A percentile compares a stretch with the other conserved stretches of the same genome.
phyloP scores from a whole-genome alignment of 2,113 vertebrate species.

The Pavo muticus region DNA sequence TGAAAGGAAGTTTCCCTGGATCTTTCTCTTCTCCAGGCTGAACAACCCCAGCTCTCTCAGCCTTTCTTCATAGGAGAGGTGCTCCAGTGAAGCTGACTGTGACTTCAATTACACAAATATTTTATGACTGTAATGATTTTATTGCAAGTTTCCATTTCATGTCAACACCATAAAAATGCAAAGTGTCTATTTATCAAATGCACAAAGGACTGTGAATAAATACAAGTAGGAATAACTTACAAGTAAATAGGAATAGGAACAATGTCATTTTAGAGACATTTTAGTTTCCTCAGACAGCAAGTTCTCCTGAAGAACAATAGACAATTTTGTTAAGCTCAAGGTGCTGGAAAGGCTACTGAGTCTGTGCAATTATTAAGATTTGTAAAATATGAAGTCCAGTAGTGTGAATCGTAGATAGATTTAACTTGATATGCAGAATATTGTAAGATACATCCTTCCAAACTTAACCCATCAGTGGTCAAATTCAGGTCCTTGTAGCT shows the following conservation, averaged over 20 bases:
- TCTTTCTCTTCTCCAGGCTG: no score
- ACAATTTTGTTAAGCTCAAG: not conserved
- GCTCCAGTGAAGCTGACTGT: not conserved
- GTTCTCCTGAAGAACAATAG: not conserved
- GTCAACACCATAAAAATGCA: not conserved
- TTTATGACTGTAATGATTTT: not conserved
- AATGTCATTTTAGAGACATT: not conserved
- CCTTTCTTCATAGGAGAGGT: no score
- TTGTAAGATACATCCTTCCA: not conserved
- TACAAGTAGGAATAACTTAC: not conserved
- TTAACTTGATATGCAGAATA: not conserved
- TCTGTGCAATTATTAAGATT: not conserved
- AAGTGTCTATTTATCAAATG: not conserved
- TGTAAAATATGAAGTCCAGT: not conserved
- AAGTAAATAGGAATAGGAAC: not conserved
- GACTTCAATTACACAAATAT: not conserved
- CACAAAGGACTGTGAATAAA: not conserved
- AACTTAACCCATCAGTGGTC: not conserved
- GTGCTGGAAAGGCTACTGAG: conserved; percentile 14
- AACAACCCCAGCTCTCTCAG: no score
- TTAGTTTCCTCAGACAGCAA: conserved; percentile 5
- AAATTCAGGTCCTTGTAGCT: not conserved
- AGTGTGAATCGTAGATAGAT: conserved; percentile 16
- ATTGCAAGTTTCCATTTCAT: not conserved
- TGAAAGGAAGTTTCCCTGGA: no score